Evolutionary conservation across 2,888 invertebrate genomes (phyloP).

Genomic region (Caradrina clavipalpis): DNA sequence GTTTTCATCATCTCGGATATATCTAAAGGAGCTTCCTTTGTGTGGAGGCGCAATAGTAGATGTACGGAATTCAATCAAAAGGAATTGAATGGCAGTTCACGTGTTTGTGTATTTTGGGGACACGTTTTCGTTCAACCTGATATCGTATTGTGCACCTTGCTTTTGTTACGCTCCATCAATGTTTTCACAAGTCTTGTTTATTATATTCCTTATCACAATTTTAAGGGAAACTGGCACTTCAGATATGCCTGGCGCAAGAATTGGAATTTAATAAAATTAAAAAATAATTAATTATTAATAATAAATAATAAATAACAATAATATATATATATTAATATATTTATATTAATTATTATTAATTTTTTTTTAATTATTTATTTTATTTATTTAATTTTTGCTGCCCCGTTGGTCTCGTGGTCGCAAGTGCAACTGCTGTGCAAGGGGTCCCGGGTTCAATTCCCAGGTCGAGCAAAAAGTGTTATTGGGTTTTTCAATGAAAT

Average conservation of each 20-base stretch:
- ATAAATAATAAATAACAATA: too few relatives aligned
- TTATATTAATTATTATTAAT: too few relatives aligned
- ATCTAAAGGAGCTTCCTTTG: conserved; percentile 55
- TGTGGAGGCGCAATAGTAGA: conserved; percentile 43
- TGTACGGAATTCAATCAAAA: conserved; percentile 58
- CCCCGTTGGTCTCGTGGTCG: too few relatives aligned
- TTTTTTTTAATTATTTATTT: too few relatives aligned
- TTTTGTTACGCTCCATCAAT: conserved; percentile 8
- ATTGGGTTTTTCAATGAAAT: too few relatives aligned
- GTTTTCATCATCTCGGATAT: conserved; percentile 52
- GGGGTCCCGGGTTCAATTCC: too few relatives aligned
- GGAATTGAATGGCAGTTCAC: conserved; percentile 49
- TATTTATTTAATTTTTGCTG: too few relatives aligned
- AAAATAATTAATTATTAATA: too few relatives aligned
- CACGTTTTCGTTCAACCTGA: conserved; percentile 45
- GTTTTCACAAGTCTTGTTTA: conserved; percentile 1
- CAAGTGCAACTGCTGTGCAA: too few relatives aligned
- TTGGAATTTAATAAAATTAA: conserved; percentile 39
- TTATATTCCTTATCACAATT: conserved; percentile 8
- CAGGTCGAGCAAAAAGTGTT: too few relatives aligned
- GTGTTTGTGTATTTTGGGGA: conserved; percentile 40
- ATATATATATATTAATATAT: too few relatives aligned
- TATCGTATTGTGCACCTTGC: conserved; percentile 32
- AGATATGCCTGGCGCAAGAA: conserved; percentile 11
- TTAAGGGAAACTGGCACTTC: not conserved